A percentile compares a stretch with the other conserved stretches of the same genome.
Evolutionary conservation across 2,113 vertebrate species (phyloP).

Genomic region (Budorcas taxicolor): DNA sequence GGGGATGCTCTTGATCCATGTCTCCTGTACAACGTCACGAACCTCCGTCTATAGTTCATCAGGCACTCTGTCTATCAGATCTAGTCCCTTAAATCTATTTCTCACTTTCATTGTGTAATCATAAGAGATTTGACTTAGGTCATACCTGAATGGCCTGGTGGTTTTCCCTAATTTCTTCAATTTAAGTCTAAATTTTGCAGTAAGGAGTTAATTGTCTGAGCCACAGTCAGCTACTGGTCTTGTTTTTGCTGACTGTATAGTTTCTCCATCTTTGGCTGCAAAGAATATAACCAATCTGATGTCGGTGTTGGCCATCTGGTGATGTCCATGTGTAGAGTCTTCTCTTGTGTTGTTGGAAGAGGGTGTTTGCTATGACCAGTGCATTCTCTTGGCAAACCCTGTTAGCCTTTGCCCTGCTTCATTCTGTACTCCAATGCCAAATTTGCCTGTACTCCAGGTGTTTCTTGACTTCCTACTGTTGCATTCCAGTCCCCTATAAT

Average conservation of each 20-base stretch:
- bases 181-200: background rate
- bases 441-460: background rate
- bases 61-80: background rate
- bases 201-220: background rate
- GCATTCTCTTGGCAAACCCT: background rate
- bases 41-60: background rate
- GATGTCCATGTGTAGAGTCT: background rate
- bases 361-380: background rate
- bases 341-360: background rate
- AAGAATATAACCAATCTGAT: background rate
- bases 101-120: background rate
- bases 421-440: background rate
- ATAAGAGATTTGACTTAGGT: background rate
- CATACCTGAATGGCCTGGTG: background rate
- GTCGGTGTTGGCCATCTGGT: background rate
- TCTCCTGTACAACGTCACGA: background rate
- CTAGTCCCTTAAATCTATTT: background rate
- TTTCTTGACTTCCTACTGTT: background rate
- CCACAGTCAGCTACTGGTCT: background rate
- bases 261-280: background rate
- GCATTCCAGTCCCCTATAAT: background rate
- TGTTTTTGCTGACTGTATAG: background rate
- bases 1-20: background rate
- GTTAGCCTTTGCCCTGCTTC: background rate
- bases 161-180: background rate